These are phyloP conservation scores for Carterocephalus palaemon DNA, from an alignment of 2,888 invertebrate genomes.

Conservation along the genomic window DNA sequence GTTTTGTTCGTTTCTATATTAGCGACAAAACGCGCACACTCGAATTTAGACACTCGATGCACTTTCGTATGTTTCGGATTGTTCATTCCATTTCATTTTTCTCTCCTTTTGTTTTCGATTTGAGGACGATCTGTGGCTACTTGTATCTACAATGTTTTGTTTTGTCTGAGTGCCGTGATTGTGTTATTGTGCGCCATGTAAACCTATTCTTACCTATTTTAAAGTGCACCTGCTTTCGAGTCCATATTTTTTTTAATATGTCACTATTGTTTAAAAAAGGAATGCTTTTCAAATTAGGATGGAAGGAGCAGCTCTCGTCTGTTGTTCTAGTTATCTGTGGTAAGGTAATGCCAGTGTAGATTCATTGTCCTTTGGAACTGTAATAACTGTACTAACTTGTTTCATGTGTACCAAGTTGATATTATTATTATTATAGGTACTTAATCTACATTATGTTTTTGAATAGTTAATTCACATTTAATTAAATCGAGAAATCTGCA, in stretches of 20 bases:
- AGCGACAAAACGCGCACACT: conserved; percentile 40
- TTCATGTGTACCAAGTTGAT: too few species aligned
- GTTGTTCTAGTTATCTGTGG: conserved; percentile 9
- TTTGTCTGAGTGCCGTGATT: conserved; percentile 44
- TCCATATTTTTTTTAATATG: conserved; percentile 24
- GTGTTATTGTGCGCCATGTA: conserved; percentile 34
- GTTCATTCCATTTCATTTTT: conserved; percentile 42
- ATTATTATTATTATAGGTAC: too few species aligned
- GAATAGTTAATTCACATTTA: too few species aligned
- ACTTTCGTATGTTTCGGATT: conserved; percentile 46
- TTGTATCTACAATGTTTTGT: conserved; percentile 39
- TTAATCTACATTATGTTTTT: too few species aligned
- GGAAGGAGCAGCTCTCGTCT: conserved; percentile 1
- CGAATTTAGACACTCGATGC: conserved; percentile 45
- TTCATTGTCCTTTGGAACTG: conserved; percentile 8
- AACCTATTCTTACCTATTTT: conserved; percentile 33
- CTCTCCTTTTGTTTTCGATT: conserved; percentile 41
- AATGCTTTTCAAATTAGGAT: conserved; percentile 22
- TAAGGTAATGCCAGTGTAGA: conserved; percentile 9
- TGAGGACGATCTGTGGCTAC: conserved; percentile 35
- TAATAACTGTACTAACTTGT: too few species aligned
- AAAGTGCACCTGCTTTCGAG: conserved; percentile 25
- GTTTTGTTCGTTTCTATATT: conserved; percentile 37
- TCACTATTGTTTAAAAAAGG: conserved; percentile 24
- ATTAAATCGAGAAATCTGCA: too few species aligned